These are phyloP conservation scores for Nesidiocoris tenuis DNA, from an alignment of 2,888 invertebrate genomes.

Conservation along the genomic window DNA sequence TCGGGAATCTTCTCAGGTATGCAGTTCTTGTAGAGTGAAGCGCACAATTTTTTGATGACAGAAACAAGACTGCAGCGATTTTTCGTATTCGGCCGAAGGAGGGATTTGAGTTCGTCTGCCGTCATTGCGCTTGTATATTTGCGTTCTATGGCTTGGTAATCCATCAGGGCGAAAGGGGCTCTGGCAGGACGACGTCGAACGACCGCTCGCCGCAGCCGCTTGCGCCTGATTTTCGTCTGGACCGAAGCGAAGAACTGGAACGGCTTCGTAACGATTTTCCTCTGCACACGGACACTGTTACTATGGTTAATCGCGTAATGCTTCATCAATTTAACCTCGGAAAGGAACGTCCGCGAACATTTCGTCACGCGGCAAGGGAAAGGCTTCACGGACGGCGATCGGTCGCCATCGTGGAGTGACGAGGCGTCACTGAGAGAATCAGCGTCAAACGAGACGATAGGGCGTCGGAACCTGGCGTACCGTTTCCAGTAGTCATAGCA, in stretches of 20 bases:
- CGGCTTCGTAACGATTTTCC: not conserved
- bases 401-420: not conserved
- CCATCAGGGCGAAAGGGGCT: not conserved
- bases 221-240: not conserved
- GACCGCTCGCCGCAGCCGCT: not conserved
- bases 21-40: not conserved
- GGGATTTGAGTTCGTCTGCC: not conserved
- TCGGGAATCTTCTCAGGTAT: not conserved
- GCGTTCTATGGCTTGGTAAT: not conserved
- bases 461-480: conserved; percentile 89
- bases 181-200: not conserved
- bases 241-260: not conserved
- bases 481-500: conserved; percentile 99
- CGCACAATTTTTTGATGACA: not conserved
- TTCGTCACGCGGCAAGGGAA: not conserved
- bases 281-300: not conserved
- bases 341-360: not conserved
- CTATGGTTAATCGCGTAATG: not conserved
- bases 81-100: not conserved
- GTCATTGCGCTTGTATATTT: not conserved
- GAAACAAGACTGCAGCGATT: not conserved
- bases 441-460: not conserved
- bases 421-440: not conserved
- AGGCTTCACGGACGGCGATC: not conserved
- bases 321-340: not conserved